A percentile compares a stretch with the other conserved stretches of the same genome.
These are phyloP conservation scores for Drosophila rufa DNA, from an alignment of 1,140 invertebrate species.

Conservation along the genomic window DNA sequence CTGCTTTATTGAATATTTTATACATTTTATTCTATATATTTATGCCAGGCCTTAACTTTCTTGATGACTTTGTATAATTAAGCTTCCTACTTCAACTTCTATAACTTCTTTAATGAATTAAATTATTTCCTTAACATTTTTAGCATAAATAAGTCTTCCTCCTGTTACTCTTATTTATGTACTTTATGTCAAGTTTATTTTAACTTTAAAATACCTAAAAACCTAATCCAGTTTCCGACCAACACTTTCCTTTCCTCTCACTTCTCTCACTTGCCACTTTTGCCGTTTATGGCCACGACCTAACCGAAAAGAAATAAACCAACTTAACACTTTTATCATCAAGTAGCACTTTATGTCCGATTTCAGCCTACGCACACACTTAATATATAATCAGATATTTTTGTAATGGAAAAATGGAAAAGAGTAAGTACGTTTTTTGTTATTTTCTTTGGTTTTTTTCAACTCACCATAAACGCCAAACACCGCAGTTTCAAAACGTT, in stretches of 20 bases:
- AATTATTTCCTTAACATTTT: too few relatives aligned
- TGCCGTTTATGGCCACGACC: constrained; percentile 12
- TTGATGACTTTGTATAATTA: too few relatives aligned
- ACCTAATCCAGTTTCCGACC: background rate
- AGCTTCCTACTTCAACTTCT: too few relatives aligned
- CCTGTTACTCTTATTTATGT: too few relatives aligned
- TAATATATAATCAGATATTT: background rate
- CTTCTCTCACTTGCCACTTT: constrained; percentile 24
- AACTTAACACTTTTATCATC: constrained; percentile 35
- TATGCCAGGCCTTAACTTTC: too few relatives aligned
- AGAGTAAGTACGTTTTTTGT: background rate
- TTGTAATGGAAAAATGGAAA: background rate
- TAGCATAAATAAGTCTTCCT: too few relatives aligned
- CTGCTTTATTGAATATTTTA: too few relatives aligned
- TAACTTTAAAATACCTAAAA: background rate
- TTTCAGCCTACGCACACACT: constrained; percentile 26
- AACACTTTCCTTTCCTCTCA: constrained; percentile 35
- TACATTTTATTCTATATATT: too few relatives aligned
- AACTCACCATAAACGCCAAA: constrained; percentile 79
- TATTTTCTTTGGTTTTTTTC: background rate
- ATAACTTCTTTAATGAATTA: too few relatives aligned
- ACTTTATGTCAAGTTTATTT: background rate
- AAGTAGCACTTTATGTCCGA: constrained; percentile 34
- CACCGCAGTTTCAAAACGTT: constrained; percentile 77
- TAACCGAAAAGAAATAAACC: background rate